Evolutionary conservation across 1,140 invertebrate species (phyloP).

Genomic region (Matsumurasca onukii): DNA sequence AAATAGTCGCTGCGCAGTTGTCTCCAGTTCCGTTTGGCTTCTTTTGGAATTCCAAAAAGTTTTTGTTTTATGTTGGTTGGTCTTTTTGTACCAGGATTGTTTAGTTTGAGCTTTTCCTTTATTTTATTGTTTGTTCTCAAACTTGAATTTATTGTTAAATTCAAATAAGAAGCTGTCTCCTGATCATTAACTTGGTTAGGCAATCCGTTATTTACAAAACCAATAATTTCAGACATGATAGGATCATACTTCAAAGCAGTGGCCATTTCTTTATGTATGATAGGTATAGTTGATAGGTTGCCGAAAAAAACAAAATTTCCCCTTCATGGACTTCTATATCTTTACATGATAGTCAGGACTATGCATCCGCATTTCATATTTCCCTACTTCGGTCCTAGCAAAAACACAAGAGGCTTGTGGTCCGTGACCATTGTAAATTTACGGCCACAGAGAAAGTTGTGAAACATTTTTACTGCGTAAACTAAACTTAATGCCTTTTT

Average conservation of each 20-base stretch:
- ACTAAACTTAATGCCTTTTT: slow-evolving; percentile 47
- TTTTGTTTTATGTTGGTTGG: no score
- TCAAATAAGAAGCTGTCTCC: no score
- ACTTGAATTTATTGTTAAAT: no score
- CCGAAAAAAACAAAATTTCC: slow-evolving; percentile 4
- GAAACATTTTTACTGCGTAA: slow-evolving; percentile 47
- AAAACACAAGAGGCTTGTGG: background rate
- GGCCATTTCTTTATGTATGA: slow-evolving; percentile 2
- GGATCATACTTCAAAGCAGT: background rate
- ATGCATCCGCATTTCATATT: slow-evolving; percentile 16
- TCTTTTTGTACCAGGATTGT: no score
- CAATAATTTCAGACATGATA: slow-evolving; percentile 6
- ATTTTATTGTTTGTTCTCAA: no score
- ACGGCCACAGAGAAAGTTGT: slow-evolving; percentile 37
- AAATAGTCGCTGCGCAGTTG: no score
- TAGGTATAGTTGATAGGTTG: background rate
- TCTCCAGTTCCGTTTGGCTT: no score
- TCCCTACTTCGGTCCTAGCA: background rate
- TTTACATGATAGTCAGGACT: slow-evolving; percentile 3
- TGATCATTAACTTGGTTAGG: slow-evolving; percentile 21
- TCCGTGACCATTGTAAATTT: background rate
- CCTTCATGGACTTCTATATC: background rate
- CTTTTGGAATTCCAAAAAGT: no score
- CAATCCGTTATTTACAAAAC: background rate
- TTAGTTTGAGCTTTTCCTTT: no score